Evolutionary conservation across 1,140 invertebrate species (phyloP).

Genomic region (Anoplophora glabripennis): DNA sequence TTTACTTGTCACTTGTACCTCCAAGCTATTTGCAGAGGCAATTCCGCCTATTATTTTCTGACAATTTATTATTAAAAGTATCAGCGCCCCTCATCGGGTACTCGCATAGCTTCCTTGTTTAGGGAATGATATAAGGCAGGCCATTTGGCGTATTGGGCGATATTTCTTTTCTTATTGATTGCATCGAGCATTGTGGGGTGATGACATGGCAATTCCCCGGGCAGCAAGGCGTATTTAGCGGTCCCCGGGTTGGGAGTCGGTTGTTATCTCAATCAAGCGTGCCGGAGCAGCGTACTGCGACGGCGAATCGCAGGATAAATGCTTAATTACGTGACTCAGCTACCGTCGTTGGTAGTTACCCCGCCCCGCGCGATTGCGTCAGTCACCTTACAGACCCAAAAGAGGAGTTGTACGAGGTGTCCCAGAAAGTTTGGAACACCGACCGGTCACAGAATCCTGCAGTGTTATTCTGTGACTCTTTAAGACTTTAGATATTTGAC

Average conservation of each 20-base stretch:
- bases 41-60: conserved; percentile 5
- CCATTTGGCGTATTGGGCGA: background rate
- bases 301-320: conserved; percentile 3
- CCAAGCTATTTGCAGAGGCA: conserved; percentile 7
- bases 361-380: background rate
- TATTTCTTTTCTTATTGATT: conserved; percentile 6
- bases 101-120: background rate
- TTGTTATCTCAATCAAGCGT: conserved; percentile 16
- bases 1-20: conserved; percentile 12
- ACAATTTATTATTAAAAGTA: conserved; percentile 11
- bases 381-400: background rate
- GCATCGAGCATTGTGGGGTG: background rate
- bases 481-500: too few species aligned
- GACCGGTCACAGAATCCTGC: too few species aligned
- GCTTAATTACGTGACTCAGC: conserved; percentile 7
- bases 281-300: conserved; percentile 9
- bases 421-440: too few species aligned
- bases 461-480: too few species aligned
- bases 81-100: background rate
- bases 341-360: background rate
- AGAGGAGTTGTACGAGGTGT: background rate
- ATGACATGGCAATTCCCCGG: conserved; percentile 7
- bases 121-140: background rate
- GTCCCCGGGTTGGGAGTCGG: background rate
- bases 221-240: conserved; percentile 3